Base-by-base conservation (phyloP, 2,888 invertebrate species). In the Dryococelus australis region DNA sequence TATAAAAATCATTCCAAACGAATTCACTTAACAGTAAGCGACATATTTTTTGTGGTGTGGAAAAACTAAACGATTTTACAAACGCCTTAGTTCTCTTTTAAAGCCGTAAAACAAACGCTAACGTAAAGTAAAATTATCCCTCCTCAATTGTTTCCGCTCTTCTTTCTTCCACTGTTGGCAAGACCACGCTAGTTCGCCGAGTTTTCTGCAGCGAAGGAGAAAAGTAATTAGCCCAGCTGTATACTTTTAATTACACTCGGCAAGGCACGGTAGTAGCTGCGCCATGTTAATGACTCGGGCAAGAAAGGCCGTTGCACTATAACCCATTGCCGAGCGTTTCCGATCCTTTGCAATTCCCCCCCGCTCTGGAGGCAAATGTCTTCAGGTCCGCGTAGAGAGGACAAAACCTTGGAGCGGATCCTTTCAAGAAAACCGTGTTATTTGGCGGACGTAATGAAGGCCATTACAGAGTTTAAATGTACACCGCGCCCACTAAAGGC, bases 221-320 rank as follows among this genome's bases (percentile, higher is more conserved):
- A 65, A 65, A 65, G 65, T 65, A 65, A 65, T 65, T 65, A 65
- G 65, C 65, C 65, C 24, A 24, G 65, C 65, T n/a, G 65, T 65
- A n/a, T 2, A n/a, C 24, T 65, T 65, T 65, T 65, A 65, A 65
- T 65, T 65, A 65, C 10, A 65, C 20, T 65, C 16, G 0, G 65
- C n/a, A 6, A 20, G n/a, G 65, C 65, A n/a, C 65, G n/a, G 65
- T 65, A 20, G 65, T 12, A 65, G 65, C 20, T 20, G 65, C 8
- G 65, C 47, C 65, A 65, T 65, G 65, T 16, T 65, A 65, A n/a
- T 65, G 65, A 24, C 65, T 24, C 65, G 20, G 24, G n/a, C 4
- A 65, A 20, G 65, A n/a, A 65, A 65, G n/a, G 65, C 65, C 65
- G 8, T 8, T n/a, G n/a, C 65, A 20, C 65, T n/a, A n/a, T 24